Evolutionary conservation across 2,113 vertebrate genomes (phyloP), one percentile per base, ranked within the genome.

Genomic region (Xyliphius kryptos): DNA sequence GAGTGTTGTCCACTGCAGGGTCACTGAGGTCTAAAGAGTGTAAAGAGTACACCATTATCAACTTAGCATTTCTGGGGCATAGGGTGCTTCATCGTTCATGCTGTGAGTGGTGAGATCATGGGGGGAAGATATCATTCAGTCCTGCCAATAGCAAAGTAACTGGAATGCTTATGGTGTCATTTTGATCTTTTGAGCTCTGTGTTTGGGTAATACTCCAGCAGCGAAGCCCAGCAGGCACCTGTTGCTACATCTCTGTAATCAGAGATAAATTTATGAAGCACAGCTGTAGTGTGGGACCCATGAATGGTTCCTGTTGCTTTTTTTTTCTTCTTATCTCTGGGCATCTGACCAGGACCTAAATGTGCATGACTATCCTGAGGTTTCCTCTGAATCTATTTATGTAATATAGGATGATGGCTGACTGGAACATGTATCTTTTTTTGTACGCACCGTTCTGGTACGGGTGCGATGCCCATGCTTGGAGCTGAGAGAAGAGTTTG

Each of bases 231-330:
- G 14, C 26, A 41, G 49, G 19, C 72, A 63, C 68, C 67, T 74
- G 72, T 74, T 16, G 43, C 56, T 60, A 43, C n/a, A 37, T 50
- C 68, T 59, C 46, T 67, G 43, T 46, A 48, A 48, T 58, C 44
- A 7, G 20, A 46, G 22, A 36, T 9, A 70, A 67, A 74, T 74
- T 74, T 70, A 70, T 74, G 68, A 59, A 63, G 54, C 58, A 47
- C 68, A 70, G 72, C 72, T 74, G 72, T 67, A 69, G 41, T 37
- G 15, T 17, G 16, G 26, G 37, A 16, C 53, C 38, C 15, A 13
- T 47, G n/a, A n/a, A 48, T 56, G 53, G 55, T 47, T 73, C 57
- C 21, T 7, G 37, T 41, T 74, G 67, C 61, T 51, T 67, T 44
- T 46, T n/a, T n/a, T 68, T 12, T n/a, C n/a, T n/a, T n/a, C n/a